Base-by-base conservation (phyloP, 2,888 invertebrate species). In the Apodemia mormo region DNA sequence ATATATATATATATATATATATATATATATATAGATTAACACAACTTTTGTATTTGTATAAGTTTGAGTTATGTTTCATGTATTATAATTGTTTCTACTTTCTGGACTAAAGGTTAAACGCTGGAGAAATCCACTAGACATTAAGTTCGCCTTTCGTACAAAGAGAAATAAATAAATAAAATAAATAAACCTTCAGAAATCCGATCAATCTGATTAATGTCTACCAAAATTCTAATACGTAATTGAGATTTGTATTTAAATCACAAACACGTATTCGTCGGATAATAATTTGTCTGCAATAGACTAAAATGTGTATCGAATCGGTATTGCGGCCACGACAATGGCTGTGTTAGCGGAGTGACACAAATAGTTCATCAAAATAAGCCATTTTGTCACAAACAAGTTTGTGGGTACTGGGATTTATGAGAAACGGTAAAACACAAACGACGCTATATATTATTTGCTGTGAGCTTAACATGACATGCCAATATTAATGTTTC, bases 321-420 rank as follows among this genome's bases (percentile, higher is more conserved):
- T 56, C 29, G 56, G 22, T 8, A 56, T 29, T 8, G 22, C 56
- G 56, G 37, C 37, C 37, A 37, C 37, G 43, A 56, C 56, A 56
- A 56, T 56, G 56, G 56, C 56, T 56, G 56, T 56, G 56, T 56
- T 29, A 56, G 56, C 29, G 37, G 29, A 56, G 22, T 56, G 56
- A 56, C 56, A 29, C 56, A 56, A 56, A 56, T 56, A 56, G 56
- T 56, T 56, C 56, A 56, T 56, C 56, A 56, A 56, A 56, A 56
- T 29, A 29, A 6, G 9, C 29, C 56, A 56, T 56, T 56, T 56
- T 56, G 56, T 56, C 56, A 56, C 29, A 56, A 29, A 56, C 56
- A 29, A 56, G 56, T 56, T 56, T 29, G 56, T 56, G 56, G 56
- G 56, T 22, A 22, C 56, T 2, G 29, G 29, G 56, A 56, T 56